Conservation (phyloP, 1,140 invertebrate species). For the Hycleus phaleratus region DNA sequence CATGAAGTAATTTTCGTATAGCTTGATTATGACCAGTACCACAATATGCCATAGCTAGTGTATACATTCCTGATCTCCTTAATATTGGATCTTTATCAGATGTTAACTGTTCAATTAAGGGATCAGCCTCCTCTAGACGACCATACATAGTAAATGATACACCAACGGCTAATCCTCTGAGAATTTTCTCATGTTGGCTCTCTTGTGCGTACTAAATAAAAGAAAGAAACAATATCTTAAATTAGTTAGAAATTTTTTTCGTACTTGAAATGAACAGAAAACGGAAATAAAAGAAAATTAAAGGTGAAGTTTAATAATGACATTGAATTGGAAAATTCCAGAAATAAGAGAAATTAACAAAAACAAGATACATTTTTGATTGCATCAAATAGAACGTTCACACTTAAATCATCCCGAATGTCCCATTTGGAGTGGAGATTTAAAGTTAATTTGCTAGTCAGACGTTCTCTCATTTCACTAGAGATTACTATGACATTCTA, state of each 20-base stretch:
- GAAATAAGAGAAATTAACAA: no score
- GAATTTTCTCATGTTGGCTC: constrained; percentile 97
- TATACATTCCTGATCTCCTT: constrained; percentile 93
- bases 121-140: constrained; percentile 90
- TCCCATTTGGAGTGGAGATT: neutral
- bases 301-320: no score
- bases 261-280: no score
- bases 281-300: no score
- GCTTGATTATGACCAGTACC: constrained; percentile 97
- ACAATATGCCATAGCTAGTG: constrained; percentile 96
- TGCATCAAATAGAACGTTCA: neutral
- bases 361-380: neutral
- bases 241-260: no score
- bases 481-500: constrained; percentile 4
- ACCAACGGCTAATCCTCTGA: constrained; percentile 89
- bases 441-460: constrained; percentile 7
- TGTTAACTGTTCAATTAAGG: constrained; percentile 79
- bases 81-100: constrained; percentile 81
- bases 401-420: neutral
- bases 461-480: constrained; percentile 2
- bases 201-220: constrained; percentile 52
- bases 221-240: constrained; percentile 1
- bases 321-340: no score
- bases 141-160: constrained; percentile 97
- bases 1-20: constrained; percentile 88